Percentiles rank a stretch among this genome's conserved stretches.
phyloP scores from a whole-genome alignment of 2,888 invertebrate genomes.

The Gryllus longicercus region DNA sequence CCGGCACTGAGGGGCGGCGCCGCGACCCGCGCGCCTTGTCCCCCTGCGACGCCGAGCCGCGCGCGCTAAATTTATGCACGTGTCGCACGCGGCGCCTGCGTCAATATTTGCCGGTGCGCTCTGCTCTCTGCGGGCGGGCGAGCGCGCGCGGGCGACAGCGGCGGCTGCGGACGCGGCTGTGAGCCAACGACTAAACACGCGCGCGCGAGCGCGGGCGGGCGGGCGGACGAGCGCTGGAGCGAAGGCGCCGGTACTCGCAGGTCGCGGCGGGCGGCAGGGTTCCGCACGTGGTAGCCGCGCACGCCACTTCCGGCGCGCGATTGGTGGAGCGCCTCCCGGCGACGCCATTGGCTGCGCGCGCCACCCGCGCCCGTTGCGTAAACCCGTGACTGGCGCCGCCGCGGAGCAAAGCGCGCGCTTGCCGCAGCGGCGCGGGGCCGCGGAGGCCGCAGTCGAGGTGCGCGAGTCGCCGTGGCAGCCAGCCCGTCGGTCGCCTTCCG shows the following conservation, averaged over 20 bases:
- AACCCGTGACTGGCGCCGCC: neutral
- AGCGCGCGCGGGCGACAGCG: neutral
- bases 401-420: neutral
- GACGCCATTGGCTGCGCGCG: neutral
- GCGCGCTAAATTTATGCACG: conserved; percentile 2
- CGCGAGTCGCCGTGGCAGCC: no score
- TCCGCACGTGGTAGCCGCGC: neutral
- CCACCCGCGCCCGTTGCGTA: conserved; percentile 8
- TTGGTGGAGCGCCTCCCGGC: neutral
- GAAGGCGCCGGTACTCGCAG: neutral
- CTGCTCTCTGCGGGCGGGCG: neutral
- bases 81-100: conserved; percentile 7
- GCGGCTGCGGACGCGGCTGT: neutral
- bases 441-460: no score
- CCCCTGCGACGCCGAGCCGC: no score
- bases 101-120: neutral
- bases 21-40: no score
- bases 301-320: neutral
- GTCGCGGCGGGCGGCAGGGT: neutral
- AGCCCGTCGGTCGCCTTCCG: no score
- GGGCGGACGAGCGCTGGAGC: neutral
- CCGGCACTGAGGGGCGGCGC: no score
- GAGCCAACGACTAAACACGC: neutral
- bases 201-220: neutral
- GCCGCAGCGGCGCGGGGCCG: no score